Evolutionary conservation across 1,140 invertebrate species (phyloP).

Genomic region (Oppia nitens): DNA sequence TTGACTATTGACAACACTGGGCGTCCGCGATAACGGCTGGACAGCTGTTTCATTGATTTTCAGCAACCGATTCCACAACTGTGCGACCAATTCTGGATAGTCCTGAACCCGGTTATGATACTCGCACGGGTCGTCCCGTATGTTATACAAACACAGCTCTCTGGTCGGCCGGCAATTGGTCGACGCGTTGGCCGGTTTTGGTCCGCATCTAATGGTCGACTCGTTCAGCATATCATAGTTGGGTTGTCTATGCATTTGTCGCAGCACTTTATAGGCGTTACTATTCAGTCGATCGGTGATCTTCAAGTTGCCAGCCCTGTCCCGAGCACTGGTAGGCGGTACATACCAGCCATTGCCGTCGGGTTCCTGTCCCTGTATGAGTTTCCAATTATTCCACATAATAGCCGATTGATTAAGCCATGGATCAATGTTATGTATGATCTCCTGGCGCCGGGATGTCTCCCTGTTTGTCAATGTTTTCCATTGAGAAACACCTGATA

Average conservation of each 20-base stretch:
- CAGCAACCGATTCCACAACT: slow-evolving; percentile 3
- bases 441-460: slow-evolving; percentile 39
- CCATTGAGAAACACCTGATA: slow-evolving; percentile 65
- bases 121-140: slow-evolving; percentile 66
- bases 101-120: slow-evolving; percentile 49
- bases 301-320: slow-evolving; percentile 8
- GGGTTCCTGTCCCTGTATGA: slow-evolving; percentile 44
- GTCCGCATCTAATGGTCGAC: slow-evolving; percentile 24
- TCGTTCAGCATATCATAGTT: background rate
- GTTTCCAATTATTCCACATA: slow-evolving; percentile 57
- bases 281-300: slow-evolving; percentile 23
- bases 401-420: slow-evolving; percentile 50
- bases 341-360: background rate
- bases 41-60: slow-evolving; percentile 5
- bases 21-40: background rate
- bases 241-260: background rate
- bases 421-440: slow-evolving; percentile 79
- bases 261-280: background rate
- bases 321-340: background rate
- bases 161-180: slow-evolving; percentile 21
- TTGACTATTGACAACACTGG: background rate
- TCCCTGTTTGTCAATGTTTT: slow-evolving; percentile 40
- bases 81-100: slow-evolving; percentile 22
- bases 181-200: slow-evolving; percentile 22
- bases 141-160: slow-evolving; percentile 57